Base-by-base conservation (phyloP, 2,113 vertebrate species). In the Stictonetta naevosa region DNA sequence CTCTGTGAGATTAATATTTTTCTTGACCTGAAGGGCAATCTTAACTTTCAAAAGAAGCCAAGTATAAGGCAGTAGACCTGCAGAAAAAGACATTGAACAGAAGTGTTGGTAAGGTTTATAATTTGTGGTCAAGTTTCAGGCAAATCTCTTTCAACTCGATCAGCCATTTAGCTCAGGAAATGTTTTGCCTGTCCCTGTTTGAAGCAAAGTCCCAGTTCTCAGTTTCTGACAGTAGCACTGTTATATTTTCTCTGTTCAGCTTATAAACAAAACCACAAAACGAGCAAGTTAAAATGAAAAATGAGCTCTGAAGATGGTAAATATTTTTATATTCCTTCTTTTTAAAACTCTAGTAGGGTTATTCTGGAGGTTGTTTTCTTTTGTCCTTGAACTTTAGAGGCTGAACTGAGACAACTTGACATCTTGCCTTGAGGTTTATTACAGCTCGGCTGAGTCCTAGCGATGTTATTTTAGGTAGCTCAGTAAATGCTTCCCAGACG, bases 1-100 rank as follows among this genome's bases (percentile, higher is more conserved):
- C 79, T 93, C 31, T 73, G 21, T 22, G 72, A 86, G 96, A 83
- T 97, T 92, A 94, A 95, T 91, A 56, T 94, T 96, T 95, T 82
- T 92, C 94, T 85, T 91, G 93, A 93, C 93, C 89, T 34, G 66
- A 59, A 92, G 58, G 52, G 34, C 36, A 10, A 48, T 10, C 59
- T 93, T 91, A 38, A 68, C 73, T 91, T 95, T 67, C 77, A 89
- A 91, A 84, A 48, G 58, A 76, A 89, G 58, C 48, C 34, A 79
- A 75, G 29, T 59, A 33, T 71, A 76, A 80, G 52, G 36, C 91
- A 86, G 60, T 31, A 92, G 81, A 87, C 40, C 34, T 64, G 34
- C 66, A 91, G 52, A 53, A 72, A 26, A 34, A 58, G 44, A 83
- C 48, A 34, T 26, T 64, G 62, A 83, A 48, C 66, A 93, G 86